Conservation (phyloP, 2,797 vertebrate genomes). For the Crenuchus spilurus region DNA sequence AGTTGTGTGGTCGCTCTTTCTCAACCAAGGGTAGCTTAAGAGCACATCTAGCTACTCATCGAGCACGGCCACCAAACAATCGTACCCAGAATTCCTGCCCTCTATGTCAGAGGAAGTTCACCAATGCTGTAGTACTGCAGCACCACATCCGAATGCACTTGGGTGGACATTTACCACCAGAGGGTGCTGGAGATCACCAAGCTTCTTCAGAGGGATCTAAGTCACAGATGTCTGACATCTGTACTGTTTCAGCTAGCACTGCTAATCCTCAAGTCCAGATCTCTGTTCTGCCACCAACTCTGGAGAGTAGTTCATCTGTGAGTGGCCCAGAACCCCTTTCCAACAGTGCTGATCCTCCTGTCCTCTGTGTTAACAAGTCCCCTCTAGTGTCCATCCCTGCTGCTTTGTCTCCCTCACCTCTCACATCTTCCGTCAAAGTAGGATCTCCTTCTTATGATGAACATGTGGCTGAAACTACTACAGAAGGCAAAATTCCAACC, state of each 20-base stretch:
- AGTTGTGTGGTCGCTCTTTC: constrained; percentile 89
- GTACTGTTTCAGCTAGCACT: constrained; percentile 39
- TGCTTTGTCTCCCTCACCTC: constrained; percentile 37
- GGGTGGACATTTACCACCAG: constrained; percentile 86
- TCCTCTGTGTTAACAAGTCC: constrained; percentile 65
- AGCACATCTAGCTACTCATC: constrained; percentile 88
- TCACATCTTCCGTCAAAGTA: constrained; percentile 14
- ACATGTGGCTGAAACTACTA: constrained; percentile 10
- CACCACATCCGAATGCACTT: constrained; percentile 93
- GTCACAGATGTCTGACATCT: constrained; percentile 64
- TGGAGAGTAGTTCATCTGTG: constrained; percentile 57
- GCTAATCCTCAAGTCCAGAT: constrained; percentile 27
- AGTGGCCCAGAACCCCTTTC: constrained; percentile 38
- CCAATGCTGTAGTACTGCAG: constrained; percentile 90
- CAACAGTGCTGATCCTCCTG: constrained; percentile 65
- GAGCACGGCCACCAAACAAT: constrained; percentile 81
- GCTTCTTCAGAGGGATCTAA: constrained; percentile 61
- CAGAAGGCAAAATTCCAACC: constrained; percentile 41
- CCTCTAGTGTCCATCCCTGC: constrained; percentile 33
- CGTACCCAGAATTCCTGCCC: constrained; percentile 89
- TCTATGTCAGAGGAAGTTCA: constrained; percentile 91
- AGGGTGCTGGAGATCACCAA: constrained; percentile 64
- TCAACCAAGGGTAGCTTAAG: constrained; percentile 90
- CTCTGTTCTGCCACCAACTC: constrained; percentile 52
- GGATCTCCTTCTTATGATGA: constrained; percentile 7